Conservation (phyloP, 2,888 invertebrate genomes). For the Hipparchia semele region DNA sequence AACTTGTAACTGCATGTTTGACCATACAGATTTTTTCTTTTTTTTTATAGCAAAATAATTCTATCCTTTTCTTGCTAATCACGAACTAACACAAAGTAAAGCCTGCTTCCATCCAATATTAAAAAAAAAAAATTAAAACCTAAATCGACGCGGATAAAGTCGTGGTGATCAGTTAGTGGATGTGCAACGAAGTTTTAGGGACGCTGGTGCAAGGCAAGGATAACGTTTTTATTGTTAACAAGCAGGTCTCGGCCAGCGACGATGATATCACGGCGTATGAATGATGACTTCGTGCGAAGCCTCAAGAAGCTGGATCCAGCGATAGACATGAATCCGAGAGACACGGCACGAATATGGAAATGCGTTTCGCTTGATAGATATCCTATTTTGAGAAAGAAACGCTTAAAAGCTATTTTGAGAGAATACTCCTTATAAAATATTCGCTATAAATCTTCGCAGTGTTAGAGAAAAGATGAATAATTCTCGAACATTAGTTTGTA, state of each 20-base stretch:
- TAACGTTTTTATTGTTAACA: slow-evolving; percentile 83
- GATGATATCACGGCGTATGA: slow-evolving; percentile 82
- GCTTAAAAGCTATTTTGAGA: slow-evolving; percentile 27
- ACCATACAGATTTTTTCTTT: too few species aligned
- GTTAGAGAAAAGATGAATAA: slow-evolving; percentile 7
- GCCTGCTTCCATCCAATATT: too few species aligned
- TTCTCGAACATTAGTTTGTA: not conserved
- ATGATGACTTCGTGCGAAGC: slow-evolving; percentile 82
- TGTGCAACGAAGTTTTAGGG: not conserved
- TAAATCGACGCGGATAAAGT: too few species aligned
- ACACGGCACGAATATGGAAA: slow-evolving; percentile 78
- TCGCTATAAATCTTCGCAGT: slow-evolving; percentile 7
- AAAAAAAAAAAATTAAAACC: too few species aligned
- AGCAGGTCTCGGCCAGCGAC: slow-evolving; percentile 75
- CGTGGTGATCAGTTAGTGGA: too few species aligned
- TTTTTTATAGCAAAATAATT: too few species aligned
- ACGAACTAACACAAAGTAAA: too few species aligned
- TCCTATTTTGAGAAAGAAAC: slow-evolving; percentile 39
- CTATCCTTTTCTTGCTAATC: too few species aligned
- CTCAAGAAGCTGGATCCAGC: slow-evolving; percentile 69
- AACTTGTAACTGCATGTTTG: too few species aligned
- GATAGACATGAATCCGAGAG: slow-evolving; percentile 68
- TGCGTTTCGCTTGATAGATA: slow-evolving; percentile 46
- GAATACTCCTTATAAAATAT: slow-evolving; percentile 7
- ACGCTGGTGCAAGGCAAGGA: slow-evolving; percentile 64